Percentiles rank a stretch among this genome's conserved stretches.
Evolutionary conservation across 2,113 vertebrate species (phyloP).

Genomic region (Chinchilla lanigera): DNA sequence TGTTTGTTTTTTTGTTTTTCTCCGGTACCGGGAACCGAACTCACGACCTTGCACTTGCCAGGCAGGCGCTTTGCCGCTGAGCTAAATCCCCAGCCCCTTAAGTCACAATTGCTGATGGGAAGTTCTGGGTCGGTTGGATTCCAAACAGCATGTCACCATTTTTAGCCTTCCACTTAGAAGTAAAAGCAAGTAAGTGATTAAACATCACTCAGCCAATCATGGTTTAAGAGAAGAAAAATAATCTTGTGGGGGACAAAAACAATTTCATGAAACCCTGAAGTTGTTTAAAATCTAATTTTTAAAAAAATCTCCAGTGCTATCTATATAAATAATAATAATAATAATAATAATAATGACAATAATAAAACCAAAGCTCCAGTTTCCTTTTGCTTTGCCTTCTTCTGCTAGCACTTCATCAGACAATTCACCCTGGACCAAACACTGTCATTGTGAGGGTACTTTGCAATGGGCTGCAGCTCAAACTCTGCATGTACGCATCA

Average conservation of each 20-base stretch:
- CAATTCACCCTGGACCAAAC: not conserved
- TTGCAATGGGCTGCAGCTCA: not conserved
- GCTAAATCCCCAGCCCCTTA: no score
- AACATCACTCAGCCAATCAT: conserved; percentile 24
- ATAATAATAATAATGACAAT: no score
- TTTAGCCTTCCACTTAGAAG: conserved; percentile 43
- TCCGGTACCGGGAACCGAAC: no score
- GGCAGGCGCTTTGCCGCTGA: no score
- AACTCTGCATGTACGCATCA: not conserved
- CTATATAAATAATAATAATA: not conserved
- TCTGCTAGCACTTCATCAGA: conserved; percentile 2
- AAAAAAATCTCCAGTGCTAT: not conserved
- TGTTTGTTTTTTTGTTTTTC: no score
- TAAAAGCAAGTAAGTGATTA: conserved; percentile 57
- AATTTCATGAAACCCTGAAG: not conserved
- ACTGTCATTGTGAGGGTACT: not conserved
- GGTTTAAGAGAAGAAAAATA: conserved; percentile 14
- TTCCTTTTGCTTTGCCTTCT: conserved; percentile 9
- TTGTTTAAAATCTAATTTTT: conserved; percentile 41
- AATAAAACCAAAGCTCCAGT: not conserved
- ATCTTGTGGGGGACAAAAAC: not conserved
- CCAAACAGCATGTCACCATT: not conserved
- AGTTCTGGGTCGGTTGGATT: conserved; percentile 26
- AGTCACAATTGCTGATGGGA: conserved; percentile 10
- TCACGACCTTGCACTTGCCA: no score